phyloP scores from a whole-genome alignment of 2,113 vertebrate species.

The Orthonyx spaldingii region DNA sequence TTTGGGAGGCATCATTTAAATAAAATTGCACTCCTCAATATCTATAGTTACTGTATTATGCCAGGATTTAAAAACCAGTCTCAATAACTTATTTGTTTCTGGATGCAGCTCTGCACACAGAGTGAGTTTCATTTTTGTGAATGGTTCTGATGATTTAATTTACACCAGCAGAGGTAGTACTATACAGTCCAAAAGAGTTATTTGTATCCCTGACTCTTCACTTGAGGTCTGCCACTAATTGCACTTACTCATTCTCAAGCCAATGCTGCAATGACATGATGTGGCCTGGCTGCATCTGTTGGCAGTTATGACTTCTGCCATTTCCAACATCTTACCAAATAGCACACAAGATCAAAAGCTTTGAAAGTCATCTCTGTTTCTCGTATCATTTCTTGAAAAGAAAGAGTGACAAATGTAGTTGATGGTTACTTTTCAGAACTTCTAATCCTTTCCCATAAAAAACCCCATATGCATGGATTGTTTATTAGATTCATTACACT shows the following conservation, averaged over 20 bases:
- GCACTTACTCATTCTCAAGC: neutral
- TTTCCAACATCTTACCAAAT: neutral
- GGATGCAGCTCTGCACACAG: neutral
- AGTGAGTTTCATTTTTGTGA: neutral
- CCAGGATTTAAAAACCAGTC: neutral
- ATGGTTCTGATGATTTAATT: neutral
- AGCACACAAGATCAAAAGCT: neutral
- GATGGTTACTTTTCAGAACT: neutral
- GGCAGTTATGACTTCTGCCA: neutral
- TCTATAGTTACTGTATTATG: neutral
- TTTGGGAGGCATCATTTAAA: neutral
- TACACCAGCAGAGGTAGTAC: neutral
- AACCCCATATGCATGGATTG: accelerated
- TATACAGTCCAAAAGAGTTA: neutral
- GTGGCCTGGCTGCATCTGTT: neutral
- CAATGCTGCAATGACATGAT: neutral
- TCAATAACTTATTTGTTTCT: neutral
- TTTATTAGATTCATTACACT: neutral
- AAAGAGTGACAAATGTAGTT: neutral
- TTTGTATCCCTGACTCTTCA: neutral
- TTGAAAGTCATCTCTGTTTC: neutral
- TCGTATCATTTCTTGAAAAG: neutral
- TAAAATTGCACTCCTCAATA: neutral
- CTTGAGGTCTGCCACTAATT: neutral
- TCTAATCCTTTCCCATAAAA: neutral